phyloP scores from a whole-genome alignment of 2,113 vertebrate genomes.

The Junco hyemalis region DNA sequence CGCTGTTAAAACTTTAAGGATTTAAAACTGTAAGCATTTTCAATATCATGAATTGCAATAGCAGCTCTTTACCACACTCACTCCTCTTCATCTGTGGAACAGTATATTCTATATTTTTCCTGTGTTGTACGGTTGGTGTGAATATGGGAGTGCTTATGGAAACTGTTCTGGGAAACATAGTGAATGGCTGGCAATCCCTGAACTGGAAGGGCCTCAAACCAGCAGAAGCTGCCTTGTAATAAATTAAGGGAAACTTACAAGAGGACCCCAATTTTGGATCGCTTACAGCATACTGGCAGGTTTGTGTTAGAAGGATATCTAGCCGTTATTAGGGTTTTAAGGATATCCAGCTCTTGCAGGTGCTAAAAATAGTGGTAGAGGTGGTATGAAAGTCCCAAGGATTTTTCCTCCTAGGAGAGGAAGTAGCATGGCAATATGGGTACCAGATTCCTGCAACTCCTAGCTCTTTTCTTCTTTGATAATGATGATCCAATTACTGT shows the following conservation, averaged over 20 bases:
- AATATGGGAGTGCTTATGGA: background rate
- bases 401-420: accelerated
- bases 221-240: background rate
- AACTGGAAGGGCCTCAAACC: background rate
- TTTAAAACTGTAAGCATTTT: background rate
- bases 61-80: background rate
- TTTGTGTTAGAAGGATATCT: background rate
- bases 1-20: background rate
- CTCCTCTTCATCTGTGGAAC: background rate
- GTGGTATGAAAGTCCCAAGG: background rate
- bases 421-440: background rate
- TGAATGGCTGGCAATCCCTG: background rate
- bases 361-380: background rate
- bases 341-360: background rate
- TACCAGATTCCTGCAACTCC: background rate
- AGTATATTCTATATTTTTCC: background rate
- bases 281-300: background rate
- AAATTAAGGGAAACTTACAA: background rate
- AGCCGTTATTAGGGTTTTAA: background rate
- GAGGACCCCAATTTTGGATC: background rate
- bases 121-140: background rate
- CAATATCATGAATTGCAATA: accelerated
- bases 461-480: background rate
- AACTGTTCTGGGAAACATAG: background rate
- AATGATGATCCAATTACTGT: background rate